Evolutionary conservation across 2,113 vertebrate species (phyloP).

Genomic region (Pelvicachromis taeniatus): DNA sequence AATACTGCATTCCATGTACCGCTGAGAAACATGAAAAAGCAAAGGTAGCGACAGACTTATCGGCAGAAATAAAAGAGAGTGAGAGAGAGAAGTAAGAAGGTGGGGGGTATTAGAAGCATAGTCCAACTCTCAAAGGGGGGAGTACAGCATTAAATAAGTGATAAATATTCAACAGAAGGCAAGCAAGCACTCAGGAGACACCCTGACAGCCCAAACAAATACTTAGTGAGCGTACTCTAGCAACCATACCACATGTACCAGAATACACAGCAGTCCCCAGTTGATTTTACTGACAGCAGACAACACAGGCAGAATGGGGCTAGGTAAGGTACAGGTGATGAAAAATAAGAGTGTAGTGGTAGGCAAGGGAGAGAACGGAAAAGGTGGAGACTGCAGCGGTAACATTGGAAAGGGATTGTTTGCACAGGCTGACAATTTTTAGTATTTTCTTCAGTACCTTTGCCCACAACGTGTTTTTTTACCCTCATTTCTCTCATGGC

Average conservation of each 20-base stretch:
- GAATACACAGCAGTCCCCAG: slow-evolving; percentile 51
- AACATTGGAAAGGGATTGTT: neutral
- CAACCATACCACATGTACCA: slow-evolving; percentile 41
- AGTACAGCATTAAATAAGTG: slow-evolving; percentile 43
- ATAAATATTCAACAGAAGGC: slow-evolving; percentile 68
- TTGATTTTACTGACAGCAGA: slow-evolving; percentile 51
- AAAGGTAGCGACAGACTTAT: neutral
- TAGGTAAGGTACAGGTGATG: slow-evolving; percentile 15
- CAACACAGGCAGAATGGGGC: slow-evolving; percentile 31
- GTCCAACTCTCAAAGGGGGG: slow-evolving; percentile 37
- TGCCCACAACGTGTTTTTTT: neutral
- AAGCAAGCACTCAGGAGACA: slow-evolving; percentile 54
- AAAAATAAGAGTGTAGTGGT: slow-evolving; percentile 28
- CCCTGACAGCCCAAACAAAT: slow-evolving; percentile 68
- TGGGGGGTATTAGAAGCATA: slow-evolving; percentile 26
- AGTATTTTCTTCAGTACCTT: slow-evolving; percentile 3
- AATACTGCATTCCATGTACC: neutral
- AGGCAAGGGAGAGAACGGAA: neutral
- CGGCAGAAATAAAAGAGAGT: neutral
- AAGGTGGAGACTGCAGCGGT: neutral
- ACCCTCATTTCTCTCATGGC: neutral
- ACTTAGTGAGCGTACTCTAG: slow-evolving; percentile 47
- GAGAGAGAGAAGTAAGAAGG: neutral
- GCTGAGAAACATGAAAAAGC: neutral
- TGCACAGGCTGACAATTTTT: slow-evolving; percentile 16